Evolutionary conservation across 2,113 vertebrate species (phyloP), one percentile per base, ranked within the genome.

Genomic region (Naja naja): DNA sequence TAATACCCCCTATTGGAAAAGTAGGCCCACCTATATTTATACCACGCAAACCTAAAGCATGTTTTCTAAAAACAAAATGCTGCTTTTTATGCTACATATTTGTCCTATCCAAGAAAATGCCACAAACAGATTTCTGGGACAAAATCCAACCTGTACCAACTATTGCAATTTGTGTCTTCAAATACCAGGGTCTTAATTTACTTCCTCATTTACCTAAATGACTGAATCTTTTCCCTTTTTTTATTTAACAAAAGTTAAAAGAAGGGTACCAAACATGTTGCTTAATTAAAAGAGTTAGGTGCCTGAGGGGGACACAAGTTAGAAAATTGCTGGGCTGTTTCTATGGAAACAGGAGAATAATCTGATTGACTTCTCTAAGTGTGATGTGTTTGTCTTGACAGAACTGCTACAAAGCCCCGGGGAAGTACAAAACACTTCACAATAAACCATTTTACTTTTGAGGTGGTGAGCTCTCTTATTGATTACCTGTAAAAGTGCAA

Each of bases 331-430:
- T 47, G 4, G 3, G 7, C 1, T 90, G 93, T 93, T 96, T 95
- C 89, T 89, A 94, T 45, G 90, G 95, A 93, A 92, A 97, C 93
- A 93, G 86, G 74, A 55, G 14, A 43, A 92, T 90, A 87, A 92
- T 89, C 30, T 92, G 54, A 94, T 87, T 89, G 91, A 95, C 93
- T 95, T 91, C 58, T 95, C 89, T 52, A 69, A 89, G 87, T 89
- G 87, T 94, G 94, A 91, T 49, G 64, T 14, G 58, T 25, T 60
- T 25, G 69, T 95, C 90, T 92, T 74, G 43, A 94, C 86, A 94
- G 90, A 30, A 93, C 0, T 92, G 47, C 88, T 91, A 25, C 16
- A 95, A 47, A 95, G 85, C 47, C 60, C 64, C 16, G 25, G 7
- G 89, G 93, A 89, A 95, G 85, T 22, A 89, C 34, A 89, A 94